Evolutionary conservation across 2,113 vertebrate genomes (phyloP).

Genomic region (Lampris incognitus): DNA sequence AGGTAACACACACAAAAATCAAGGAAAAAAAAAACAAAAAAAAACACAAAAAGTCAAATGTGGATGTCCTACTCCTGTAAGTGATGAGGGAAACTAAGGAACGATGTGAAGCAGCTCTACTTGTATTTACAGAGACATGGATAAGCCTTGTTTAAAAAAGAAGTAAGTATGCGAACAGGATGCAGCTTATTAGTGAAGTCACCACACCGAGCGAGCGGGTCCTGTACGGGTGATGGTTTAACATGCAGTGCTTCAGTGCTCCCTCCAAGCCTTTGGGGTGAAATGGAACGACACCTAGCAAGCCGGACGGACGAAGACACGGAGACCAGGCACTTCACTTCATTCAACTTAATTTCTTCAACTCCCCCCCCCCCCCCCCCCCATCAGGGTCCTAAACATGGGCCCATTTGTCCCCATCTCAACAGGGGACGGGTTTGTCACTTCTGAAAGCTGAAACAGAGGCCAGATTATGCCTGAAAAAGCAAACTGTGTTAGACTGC

Average conservation of each 20-base stretch:
- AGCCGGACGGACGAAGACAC: constrained; percentile 29
- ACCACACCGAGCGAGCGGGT: constrained; percentile 2
- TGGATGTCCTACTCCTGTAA: constrained; percentile 30
- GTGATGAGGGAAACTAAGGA: not conserved
- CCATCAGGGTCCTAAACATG: no score
- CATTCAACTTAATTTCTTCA: not conserved
- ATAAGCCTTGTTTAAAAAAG: constrained; percentile 26
- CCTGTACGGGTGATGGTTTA: constrained; percentile 28
- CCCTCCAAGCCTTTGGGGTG: constrained; percentile 76
- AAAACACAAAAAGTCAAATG: not conserved
- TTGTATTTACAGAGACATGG: constrained; percentile 68
- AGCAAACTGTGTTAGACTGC: no score
- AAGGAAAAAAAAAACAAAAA: not conserved
- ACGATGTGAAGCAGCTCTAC: constrained; percentile 52
- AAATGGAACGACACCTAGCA: constrained; percentile 39
- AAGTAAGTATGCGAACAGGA: constrained; percentile 20
- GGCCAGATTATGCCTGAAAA: no score
- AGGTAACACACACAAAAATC: constrained; percentile 1
- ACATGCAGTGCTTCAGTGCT: constrained; percentile 80
- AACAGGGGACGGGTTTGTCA: no score
- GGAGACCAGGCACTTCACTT: constrained; percentile 49
- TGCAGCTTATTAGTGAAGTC: constrained; percentile 34
- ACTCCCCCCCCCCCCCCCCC: not conserved
- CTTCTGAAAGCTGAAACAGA: no score
- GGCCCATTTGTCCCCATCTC: no score